These are phyloP conservation scores for Alca torda DNA, from an alignment of 2,797 vertebrate species.

Conservation along the genomic window DNA sequence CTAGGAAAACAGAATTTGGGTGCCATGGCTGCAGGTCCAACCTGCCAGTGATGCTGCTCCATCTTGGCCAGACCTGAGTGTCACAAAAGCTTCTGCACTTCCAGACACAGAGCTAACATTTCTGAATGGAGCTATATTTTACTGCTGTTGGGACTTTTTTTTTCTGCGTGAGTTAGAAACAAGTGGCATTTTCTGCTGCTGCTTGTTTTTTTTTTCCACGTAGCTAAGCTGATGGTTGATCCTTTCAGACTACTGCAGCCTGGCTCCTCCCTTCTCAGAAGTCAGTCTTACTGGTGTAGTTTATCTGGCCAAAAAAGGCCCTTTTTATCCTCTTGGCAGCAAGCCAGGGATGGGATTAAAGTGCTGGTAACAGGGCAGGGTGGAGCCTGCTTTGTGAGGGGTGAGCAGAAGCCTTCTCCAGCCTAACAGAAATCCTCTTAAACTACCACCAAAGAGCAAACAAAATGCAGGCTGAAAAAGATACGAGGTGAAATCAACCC, in stretches of 20 bases:
- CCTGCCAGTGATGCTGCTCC: background rate
- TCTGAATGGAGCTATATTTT: background rate
- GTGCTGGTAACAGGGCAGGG: background rate
- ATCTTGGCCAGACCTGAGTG: background rate
- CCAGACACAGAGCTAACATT: background rate
- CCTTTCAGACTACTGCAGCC: background rate
- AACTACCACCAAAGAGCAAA: background rate
- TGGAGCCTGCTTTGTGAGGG: background rate
- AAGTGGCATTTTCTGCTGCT: background rate
- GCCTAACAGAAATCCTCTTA: background rate
- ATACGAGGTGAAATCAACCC: background rate
- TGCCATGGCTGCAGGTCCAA: accelerated
- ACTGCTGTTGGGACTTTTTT: background rate
- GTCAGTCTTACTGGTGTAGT: background rate
- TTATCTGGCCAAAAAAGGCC: background rate
- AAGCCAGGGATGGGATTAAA: background rate
- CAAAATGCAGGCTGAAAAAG: background rate
- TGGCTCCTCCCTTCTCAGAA: background rate
- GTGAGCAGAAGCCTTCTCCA: background rate
- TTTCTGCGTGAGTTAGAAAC: background rate
- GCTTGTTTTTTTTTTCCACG: background rate
- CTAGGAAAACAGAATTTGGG: background rate
- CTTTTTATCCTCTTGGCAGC: background rate
- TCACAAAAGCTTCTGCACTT: background rate
- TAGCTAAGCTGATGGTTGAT: background rate